phyloP scores from a whole-genome alignment of 1,140 invertebrate genomes.

The Monomorium pharaonis region DNA sequence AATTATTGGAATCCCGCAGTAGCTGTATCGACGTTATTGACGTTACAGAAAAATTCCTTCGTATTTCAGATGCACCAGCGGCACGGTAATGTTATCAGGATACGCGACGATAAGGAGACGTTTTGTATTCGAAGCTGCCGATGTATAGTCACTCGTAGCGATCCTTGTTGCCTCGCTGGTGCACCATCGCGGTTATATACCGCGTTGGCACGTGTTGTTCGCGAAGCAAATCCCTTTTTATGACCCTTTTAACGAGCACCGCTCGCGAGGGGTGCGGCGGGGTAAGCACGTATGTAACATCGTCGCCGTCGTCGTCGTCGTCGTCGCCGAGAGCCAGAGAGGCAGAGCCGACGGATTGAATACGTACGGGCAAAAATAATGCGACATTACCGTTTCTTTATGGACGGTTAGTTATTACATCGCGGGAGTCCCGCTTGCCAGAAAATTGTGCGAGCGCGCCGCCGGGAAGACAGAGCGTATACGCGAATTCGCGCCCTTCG shows the following conservation, averaged over 20 bases:
- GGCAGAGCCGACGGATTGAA: constrained; percentile 40
- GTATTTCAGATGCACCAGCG: neutral
- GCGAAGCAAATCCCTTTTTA: neutral
- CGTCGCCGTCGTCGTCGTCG: neutral
- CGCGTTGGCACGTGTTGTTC: constrained; percentile 20
- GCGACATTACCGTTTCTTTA: constrained; percentile 17
- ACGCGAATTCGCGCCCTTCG: constrained; percentile 36
- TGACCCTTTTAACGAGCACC: constrained; percentile 22
- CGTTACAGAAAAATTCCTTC: neutral
- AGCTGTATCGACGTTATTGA: neutral
- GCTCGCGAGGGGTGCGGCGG: neutral
- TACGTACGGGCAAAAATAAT: constrained; percentile 25
- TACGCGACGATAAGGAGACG: constrained; percentile 1
- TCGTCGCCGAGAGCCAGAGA: neutral
- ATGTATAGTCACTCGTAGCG: neutral
- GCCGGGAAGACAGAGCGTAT: neutral
- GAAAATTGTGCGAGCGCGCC: constrained; percentile 35
- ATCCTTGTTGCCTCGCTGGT: neutral
- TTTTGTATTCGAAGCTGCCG: constrained; percentile 1
- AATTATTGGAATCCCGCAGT: neutral
- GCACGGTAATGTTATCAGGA: neutral
- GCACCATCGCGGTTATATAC: neutral
- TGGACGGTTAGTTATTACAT: constrained; percentile 52
- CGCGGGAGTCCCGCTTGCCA: neutral
- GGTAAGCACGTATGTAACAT: neutral